Conservation (phyloP, 2,888 invertebrate species). For the Ormia ochracea region DNA sequence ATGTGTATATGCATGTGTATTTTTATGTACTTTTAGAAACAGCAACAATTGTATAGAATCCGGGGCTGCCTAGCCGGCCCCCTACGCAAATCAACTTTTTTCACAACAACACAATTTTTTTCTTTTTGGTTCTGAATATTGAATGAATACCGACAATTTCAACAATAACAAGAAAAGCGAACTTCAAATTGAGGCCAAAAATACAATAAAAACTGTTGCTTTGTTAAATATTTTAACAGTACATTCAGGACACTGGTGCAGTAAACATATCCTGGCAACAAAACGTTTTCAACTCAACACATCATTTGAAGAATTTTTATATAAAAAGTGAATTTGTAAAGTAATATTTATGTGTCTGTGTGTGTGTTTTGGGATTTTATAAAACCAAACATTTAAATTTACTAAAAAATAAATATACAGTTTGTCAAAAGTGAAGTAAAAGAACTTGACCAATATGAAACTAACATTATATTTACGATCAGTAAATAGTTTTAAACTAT, state of each 20-base stretch:
- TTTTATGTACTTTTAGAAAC: too few species aligned
- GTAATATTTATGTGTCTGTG: background rate
- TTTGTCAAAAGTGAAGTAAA: background rate
- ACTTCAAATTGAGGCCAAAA: constrained; percentile 68
- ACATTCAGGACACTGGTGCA: constrained; percentile 74
- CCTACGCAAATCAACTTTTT: constrained; percentile 33
- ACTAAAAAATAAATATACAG: background rate
- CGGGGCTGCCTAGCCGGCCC: constrained; percentile 19
- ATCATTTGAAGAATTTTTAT: background rate
- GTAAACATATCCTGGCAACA: constrained; percentile 63
- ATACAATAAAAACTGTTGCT: constrained; percentile 75
- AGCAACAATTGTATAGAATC: constrained; percentile 11
- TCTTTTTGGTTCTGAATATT: constrained; percentile 19
- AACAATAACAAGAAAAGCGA: constrained; percentile 31
- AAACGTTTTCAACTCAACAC: background rate
- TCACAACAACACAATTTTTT: background rate
- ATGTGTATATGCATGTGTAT: background rate
- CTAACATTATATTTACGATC: constrained; percentile 25
- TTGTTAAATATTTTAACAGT: constrained; percentile 68
- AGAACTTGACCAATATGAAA: constrained; percentile 36
- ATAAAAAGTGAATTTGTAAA: constrained; percentile 3
- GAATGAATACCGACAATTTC: constrained; percentile 46
- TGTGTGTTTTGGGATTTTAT: background rate
- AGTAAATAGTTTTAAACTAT: constrained; percentile 50
- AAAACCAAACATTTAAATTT: background rate